Evolutionary conservation across 2,888 invertebrate genomes (phyloP).

Genomic region (Archaeoteleia sp.): DNA sequence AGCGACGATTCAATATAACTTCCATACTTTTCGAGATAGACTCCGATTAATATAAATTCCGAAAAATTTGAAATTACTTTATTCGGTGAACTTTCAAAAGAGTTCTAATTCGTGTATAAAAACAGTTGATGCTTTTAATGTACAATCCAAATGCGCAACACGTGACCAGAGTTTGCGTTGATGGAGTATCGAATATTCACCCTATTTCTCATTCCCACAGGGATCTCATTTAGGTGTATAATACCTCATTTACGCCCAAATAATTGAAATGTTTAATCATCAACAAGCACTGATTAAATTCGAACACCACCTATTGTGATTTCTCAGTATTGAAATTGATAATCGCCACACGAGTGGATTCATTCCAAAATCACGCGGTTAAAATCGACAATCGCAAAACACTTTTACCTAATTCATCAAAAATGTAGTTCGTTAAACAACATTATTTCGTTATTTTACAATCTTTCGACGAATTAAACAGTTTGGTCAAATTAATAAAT

Average conservation of each 20-base stretch:
- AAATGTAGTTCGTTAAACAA: too few species aligned
- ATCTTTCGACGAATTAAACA: too few species aligned
- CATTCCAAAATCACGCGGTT: slow-evolving; percentile 16
- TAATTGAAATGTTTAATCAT: slow-evolving; percentile 34
- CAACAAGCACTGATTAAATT: slow-evolving; percentile 27
- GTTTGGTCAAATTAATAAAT: too few species aligned
- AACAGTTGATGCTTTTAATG: neutral
- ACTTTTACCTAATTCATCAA: too few species aligned
- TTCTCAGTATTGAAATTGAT: slow-evolving; percentile 20
- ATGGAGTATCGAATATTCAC: slow-evolving; percentile 14
- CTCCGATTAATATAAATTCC: too few species aligned
- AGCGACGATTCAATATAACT: slow-evolving; percentile 16
- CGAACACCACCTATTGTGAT: slow-evolving; percentile 16
- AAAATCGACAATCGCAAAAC: slow-evolving; percentile 8
- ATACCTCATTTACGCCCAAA: slow-evolving; percentile 29
- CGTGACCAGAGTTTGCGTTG: neutral
- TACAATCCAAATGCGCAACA: neutral
- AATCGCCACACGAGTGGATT: slow-evolving; percentile 22
- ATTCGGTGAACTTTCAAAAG: too few species aligned
- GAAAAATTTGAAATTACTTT: too few species aligned
- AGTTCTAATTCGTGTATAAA: too few species aligned
- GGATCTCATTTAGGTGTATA: slow-evolving; percentile 26
- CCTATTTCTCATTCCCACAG: neutral
- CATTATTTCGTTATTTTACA: too few species aligned
- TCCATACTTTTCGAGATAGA: too few species aligned